These are phyloP conservation scores for Heliocidaris tuberculata DNA, from an alignment of 35 echinoderm and acorn worm genomes.

Conservation along the genomic window DNA sequence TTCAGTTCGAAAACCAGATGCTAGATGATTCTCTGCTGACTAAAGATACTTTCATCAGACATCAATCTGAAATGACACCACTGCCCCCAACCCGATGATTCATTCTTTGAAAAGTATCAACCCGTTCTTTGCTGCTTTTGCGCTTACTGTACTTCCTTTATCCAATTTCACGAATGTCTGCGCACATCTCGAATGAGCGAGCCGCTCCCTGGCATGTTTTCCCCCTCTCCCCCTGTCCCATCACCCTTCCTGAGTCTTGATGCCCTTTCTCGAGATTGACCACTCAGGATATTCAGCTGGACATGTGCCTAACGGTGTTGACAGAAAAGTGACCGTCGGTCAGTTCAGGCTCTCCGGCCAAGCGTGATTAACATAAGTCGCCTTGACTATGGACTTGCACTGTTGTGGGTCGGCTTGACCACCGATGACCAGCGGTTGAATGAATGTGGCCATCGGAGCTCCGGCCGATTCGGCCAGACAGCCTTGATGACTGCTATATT, in stretches of 20 bases:
- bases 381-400: slow-evolving; percentile 33
- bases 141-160: not conserved
- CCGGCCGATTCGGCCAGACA: not conserved
- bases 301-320: slow-evolving; percentile 4
- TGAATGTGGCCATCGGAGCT: not conserved
- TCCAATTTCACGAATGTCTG: slow-evolving; percentile 29
- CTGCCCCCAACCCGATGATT: not conserved
- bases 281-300: slow-evolving; percentile 32
- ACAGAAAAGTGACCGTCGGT: slow-evolving; percentile 38
- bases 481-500: not conserved
- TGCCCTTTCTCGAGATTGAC: slow-evolving; percentile 5
- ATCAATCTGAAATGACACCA: not conserved
- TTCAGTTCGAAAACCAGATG: not conserved
- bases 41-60: not conserved
- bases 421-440: not conserved
- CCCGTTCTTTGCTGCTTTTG: not conserved
- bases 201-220: not conserved
- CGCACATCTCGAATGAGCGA: not conserved
- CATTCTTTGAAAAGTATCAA: not conserved
- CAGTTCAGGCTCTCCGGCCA: not conserved
- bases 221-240: not conserved
- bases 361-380: slow-evolving; percentile 25
- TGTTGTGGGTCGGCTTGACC: not conserved
- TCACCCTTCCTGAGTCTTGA: not conserved
- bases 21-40: not conserved